Evolutionary conservation across 1,140 invertebrate species (phyloP).

Genomic region (Protaetia brevitarsis): DNA sequence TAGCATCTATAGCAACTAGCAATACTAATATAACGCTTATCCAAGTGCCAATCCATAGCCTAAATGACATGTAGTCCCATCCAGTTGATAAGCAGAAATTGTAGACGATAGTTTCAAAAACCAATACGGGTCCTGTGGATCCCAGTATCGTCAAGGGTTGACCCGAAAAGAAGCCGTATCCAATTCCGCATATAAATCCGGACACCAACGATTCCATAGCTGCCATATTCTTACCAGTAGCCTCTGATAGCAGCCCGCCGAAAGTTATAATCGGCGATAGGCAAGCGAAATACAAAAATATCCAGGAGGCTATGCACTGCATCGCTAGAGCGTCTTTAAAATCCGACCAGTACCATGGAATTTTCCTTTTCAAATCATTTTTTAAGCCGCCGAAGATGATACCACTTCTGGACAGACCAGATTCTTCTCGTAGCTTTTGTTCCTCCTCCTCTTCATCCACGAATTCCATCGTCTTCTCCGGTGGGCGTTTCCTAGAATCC

Average conservation of each 20-base stretch:
- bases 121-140: constrained; percentile 95
- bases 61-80: constrained; percentile 92
- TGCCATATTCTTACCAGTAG: constrained; percentile 95
- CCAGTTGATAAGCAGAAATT: constrained; percentile 86
- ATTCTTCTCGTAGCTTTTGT: constrained; percentile 80
- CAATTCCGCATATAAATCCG: constrained; percentile 91
- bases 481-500: constrained; percentile 78
- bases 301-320: constrained; percentile 94
- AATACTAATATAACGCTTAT: constrained; percentile 80
- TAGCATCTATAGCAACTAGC: constrained; percentile 93
- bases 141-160: constrained; percentile 97
- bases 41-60: constrained; percentile 93
- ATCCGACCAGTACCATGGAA: constrained; percentile 78
- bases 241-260: constrained; percentile 90
- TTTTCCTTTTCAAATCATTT: constrained; percentile 93
- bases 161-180: constrained; percentile 95
- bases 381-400: constrained; percentile 85
- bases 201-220: constrained; percentile 97
- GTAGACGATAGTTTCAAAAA: constrained; percentile 96
- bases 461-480: constrained; percentile 68
- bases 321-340: constrained; percentile 87
- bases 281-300: constrained; percentile 98
- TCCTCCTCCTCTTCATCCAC: constrained; percentile 75
- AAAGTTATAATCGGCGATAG: constrained; percentile 97
- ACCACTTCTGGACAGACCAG: constrained; percentile 81